Evolutionary conservation across 1,140 invertebrate genomes (phyloP).

Genomic region (Drosophila micromelanica): DNA sequence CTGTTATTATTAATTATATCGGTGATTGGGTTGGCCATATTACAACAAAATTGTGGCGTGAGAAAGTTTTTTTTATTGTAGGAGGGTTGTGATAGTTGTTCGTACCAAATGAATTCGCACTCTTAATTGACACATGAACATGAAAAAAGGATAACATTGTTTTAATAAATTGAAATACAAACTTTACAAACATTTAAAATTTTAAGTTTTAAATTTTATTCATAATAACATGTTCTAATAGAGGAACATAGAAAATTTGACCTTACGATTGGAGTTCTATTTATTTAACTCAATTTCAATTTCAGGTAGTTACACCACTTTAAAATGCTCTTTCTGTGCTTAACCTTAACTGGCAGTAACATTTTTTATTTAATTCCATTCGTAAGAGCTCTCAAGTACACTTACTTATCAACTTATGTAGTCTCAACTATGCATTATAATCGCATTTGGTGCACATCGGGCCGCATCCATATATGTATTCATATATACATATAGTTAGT

Average conservation of each 20-base stretch:
- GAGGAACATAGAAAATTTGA: too few relatives aligned
- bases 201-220: too few relatives aligned
- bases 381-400: not conserved
- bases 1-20: constrained; percentile 77
- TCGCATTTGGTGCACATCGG: constrained; percentile 1
- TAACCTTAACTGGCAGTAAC: constrained; percentile 1
- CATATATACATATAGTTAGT: not conserved
- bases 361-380: not conserved
- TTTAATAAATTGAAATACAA: too few relatives aligned
- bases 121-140: constrained; percentile 42
- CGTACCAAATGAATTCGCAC: constrained; percentile 1
- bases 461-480: not conserved
- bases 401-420: not conserved
- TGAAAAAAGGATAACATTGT: not conserved
- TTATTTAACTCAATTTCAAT: too few relatives aligned
- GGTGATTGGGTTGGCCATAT: constrained; percentile 73
- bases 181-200: too few relatives aligned
- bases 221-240: too few relatives aligned
- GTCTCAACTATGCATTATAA: constrained; percentile 11
- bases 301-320: too few relatives aligned
- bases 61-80: constrained; percentile 59
- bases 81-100: constrained; percentile 27
- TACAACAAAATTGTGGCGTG: constrained; percentile 66
- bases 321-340: not conserved
- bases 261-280: too few relatives aligned